Base-by-base conservation (phyloP, 1,140 invertebrate genomes). In the Drosophila triauraria region DNA sequence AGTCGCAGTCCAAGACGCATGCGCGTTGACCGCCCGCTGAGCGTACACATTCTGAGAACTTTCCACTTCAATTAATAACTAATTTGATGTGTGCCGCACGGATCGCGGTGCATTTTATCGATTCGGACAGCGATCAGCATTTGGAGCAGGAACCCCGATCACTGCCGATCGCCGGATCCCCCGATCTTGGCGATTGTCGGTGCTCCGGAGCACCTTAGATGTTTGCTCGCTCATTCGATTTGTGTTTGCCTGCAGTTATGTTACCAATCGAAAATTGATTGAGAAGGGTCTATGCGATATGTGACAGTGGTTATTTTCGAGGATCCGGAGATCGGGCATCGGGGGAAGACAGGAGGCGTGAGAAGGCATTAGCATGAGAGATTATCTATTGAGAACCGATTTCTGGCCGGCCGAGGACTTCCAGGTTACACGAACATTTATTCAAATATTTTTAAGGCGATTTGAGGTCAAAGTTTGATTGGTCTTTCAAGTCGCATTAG, bases 51-150 rank as follows among this genome's bases (percentile, higher is more conserved):
- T 88, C 84, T 88, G 84, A 88, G 84, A 88, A 88, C 84, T 88
- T 88, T 88, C 84, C 84, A 88, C 84, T 84, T 88, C 85, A 88
- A 88, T 88, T 88, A 88, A 88, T 88, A 88, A 88, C 84, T 88
- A 88, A 88, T 88, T 88, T 88, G 84, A 88, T 88, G 85, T 88
- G 84, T 88, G 83, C 83, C 83, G 83, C 82, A 74, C 79, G 80
- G 83, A 88, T 84, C 80, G 84, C 83, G 77, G 72, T 88, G 83
- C 80, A 88, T 80, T 88, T 87, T 88, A 87, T 87, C 80, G 84
- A 88, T 88, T 88, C 70, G 84, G 83, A 87, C 83, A 86, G 83
- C 83, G 72, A 70, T 86, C 84, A 78, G 84, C 76, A 84, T 80
- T 80, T 84, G 84, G 84, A 84, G 84, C 84, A 83, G 51, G 75